These are phyloP conservation scores for Drosophila borborema DNA, from an alignment of 2,888 invertebrate genomes.

Conservation along the genomic window DNA sequence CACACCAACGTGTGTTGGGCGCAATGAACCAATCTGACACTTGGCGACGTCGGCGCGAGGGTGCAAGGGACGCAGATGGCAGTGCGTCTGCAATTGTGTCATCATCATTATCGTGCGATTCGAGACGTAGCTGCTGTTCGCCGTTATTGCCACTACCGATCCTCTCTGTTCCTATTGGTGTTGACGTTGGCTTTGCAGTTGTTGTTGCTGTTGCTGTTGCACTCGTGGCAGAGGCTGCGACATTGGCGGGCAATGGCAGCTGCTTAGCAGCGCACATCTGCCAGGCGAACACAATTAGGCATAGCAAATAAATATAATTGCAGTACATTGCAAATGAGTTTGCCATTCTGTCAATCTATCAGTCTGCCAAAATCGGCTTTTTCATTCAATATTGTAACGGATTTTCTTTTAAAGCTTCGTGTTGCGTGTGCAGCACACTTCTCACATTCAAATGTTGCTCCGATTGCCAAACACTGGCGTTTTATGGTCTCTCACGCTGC, in stretches of 20 bases:
- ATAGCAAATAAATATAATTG: conserved; percentile 35
- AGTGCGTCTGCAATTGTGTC: conserved; percentile 33
- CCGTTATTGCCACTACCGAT: conserved; percentile 20
- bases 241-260: conserved; percentile 60
- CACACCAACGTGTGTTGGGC: conserved; percentile 98
- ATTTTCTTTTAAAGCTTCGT: conserved; percentile 50
- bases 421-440: conserved; percentile 32
- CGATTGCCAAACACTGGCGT: conserved; percentile 23
- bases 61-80: conserved; percentile 8
- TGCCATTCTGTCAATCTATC: conserved; percentile 34
- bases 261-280: conserved; percentile 50
- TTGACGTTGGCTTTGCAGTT: conserved; percentile 32
- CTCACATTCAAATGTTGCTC: conserved; percentile 37
- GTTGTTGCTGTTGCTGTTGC: conserved; percentile 45
- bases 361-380: conserved; percentile 4
- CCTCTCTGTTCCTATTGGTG: conserved; percentile 34
- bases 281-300: conserved; percentile 43
- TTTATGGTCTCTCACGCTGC: conserved; percentile 53
- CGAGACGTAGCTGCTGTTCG: conserved; percentile 55
- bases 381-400: conserved; percentile 35
- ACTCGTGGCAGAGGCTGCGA: conserved; percentile 38
- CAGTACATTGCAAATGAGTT: conserved; percentile 12
- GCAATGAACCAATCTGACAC: conserved; percentile 90
- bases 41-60: conserved; percentile 71
- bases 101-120: conserved; percentile 72